Percentiles rank a stretch among this genome's conserved stretches.
Evolutionary conservation across 2,113 vertebrate genomes (phyloP).

Genomic region (Rhinolophus sinicus): DNA sequence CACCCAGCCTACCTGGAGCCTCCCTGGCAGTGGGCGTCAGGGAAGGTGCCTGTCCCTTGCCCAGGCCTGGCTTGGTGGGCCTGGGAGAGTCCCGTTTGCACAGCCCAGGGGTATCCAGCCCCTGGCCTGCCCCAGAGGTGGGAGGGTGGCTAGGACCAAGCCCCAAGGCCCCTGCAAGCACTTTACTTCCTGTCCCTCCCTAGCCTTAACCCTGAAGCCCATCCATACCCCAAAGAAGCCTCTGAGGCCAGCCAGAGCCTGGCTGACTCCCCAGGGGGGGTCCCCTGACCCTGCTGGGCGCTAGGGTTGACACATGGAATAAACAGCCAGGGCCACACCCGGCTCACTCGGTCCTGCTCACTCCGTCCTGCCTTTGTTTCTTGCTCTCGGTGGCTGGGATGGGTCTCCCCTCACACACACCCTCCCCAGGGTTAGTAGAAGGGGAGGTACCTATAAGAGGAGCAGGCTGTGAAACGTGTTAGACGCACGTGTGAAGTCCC

Average conservation of each 20-base stretch:
- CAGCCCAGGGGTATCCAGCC: not conserved
- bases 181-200: slow-evolving; percentile 73
- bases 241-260: not conserved
- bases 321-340: slow-evolving; percentile 66
- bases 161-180: slow-evolving; percentile 64
- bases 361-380: slow-evolving; percentile 6
- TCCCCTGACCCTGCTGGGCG: not conserved
- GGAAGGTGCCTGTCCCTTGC: not conserved
- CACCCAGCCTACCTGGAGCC: not conserved
- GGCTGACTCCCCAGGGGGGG: not conserved
- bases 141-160: slow-evolving; percentile 1
- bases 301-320: slow-evolving; percentile 50
- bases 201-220: slow-evolving; percentile 48
- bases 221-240: slow-evolving; percentile 75
- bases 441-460: not conserved
- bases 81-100: slow-evolving; percentile 57
- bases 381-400: not conserved
- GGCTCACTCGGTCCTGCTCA: not conserved
- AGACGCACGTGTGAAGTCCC: not conserved
- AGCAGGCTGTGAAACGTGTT: not conserved
- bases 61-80: not conserved
- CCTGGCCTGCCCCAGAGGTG: not conserved
- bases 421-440: not conserved
- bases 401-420: not conserved
- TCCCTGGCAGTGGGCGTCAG: not conserved